Base-by-base conservation (phyloP, 2,113 vertebrate species). In the Herpailurus yagouaroundi region DNA sequence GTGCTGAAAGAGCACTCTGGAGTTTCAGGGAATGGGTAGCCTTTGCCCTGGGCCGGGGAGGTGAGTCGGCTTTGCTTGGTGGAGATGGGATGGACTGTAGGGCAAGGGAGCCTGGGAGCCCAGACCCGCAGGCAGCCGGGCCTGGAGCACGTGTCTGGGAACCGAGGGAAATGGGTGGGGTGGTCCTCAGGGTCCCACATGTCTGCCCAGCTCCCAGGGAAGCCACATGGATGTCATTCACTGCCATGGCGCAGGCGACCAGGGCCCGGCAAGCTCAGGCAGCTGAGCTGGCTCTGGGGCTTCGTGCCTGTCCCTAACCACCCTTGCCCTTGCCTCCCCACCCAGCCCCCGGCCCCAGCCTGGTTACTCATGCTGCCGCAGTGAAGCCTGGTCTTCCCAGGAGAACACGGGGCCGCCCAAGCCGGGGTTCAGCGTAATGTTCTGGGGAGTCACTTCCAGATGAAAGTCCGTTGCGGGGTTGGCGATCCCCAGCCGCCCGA, bases 401-500 rank as follows among this genome's bases (percentile, higher is more conserved):
- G 98, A 97, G 91, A 99, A 98, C 69, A 97, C 96, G 2, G 98
- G 86, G 64, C 87, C 90, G 1, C 98, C 97, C 7, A 91, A 97
- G 4, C 98, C 90, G 36, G 99, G 98, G 84, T 97, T 98, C 73
- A 99, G 87, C 0, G 57, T 98, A 69, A 99, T 99, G 76, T 97
- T 98, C 52, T 98, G 91, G 60, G 99, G 99, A 93, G 98, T 99
- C 96, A 99, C 99, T 98, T 99, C 98, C 92, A 99, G 85, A 96
- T 94, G 98, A 94, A 99, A 97, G 66, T 98, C 98, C 23, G 99
- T 98, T 10, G 84, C 91, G 1, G 97, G 96, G 86, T 99, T 99
- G 71, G 98, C 5, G 4, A 99, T 99, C 57, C 99, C 99, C 97
- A 99, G 98, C 45, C 98, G 98, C 27, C 99, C 98, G 60, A 99